Base-by-base conservation (phyloP, 2,888 invertebrate species). In the Drosophila vallismaia region DNA sequence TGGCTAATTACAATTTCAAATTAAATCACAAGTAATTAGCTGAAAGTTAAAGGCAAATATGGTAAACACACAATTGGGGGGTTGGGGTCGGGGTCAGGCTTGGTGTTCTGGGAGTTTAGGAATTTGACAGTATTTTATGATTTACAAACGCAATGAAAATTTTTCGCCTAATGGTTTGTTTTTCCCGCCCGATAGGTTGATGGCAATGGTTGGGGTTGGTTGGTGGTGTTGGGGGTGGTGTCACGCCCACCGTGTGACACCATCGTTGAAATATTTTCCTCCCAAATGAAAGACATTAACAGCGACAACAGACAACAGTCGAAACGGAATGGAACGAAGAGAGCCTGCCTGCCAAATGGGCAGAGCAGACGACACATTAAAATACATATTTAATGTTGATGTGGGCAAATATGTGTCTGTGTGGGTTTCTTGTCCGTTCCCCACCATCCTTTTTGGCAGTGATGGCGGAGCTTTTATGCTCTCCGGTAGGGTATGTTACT, bases 1-100 rank as follows among this genome's bases (percentile, higher is more conserved):
- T 71, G 76, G 74, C 88, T 89, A 88, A 89, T 89, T 88, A 88
- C 74, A 86, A 89, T 85, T 89, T 88, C 84, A 89, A 89, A 89
- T 89, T 88, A 88, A 83, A 89, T 88, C 85, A 78, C 79, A 82
- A 79, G 80, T 80, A 84, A 84, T 84, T 86, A 84, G 79, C 74
- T 70, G 69, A 71, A 75, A 83, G 74, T 79, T 77, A 76, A 76
- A 83, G 77, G 48, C 71, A 79, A 71, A 70, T 46, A 55, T 58
- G 53, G 46, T 46, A 28, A n/a, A 40, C 57, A 56, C 55, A 31
- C 50, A 55, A 42, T 4, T 42, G 40, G 40, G 5, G 45, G 44
- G 53, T 48, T 26, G 40, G 49, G 54, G 8, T 33, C 10, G 14
- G 38, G 7, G n/a, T 10, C 7, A 46, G 12, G 31, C 0, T 28